Evolutionary conservation across 64 coral and sea anemone species (phyloP).

Genomic region (Catalaphyllia jardinei): DNA sequence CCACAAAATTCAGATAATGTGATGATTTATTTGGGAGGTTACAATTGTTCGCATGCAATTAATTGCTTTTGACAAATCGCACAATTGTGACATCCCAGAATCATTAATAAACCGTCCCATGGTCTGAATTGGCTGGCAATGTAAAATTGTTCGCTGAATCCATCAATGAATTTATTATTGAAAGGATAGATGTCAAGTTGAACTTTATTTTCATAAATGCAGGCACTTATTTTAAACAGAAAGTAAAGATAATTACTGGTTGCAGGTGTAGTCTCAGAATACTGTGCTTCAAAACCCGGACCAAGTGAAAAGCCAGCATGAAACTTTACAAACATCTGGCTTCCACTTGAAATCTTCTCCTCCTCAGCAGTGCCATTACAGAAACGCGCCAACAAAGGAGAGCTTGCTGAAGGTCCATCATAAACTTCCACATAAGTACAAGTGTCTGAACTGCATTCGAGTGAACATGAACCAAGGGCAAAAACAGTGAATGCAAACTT

Average conservation of each 20-base stretch:
- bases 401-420: neutral
- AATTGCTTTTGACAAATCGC: too few relatives aligned
- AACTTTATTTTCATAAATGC: too few relatives aligned
- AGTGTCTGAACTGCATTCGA: neutral
- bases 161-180: too few relatives aligned
- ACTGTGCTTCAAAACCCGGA: slow-evolving; percentile 6
- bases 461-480: neutral
- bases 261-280: neutral
- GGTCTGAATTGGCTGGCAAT: too few relatives aligned
- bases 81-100: too few relatives aligned
- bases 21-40: too few relatives aligned
- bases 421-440: slow-evolving; percentile 25
- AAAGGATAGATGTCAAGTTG: too few relatives aligned
- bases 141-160: too few relatives aligned
- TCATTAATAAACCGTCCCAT: too few relatives aligned
- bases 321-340: slow-evolving; percentile 7
- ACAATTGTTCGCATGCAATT: too few relatives aligned
- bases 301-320: neutral
- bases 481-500: neutral
- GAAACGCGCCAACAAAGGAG: neutral
- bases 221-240: neutral
- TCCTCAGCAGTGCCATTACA: neutral
- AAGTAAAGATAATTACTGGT: neutral
- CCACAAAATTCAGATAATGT: too few relatives aligned
- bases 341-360: neutral